Percentiles rank a stretch among this genome's conserved stretches.
These are phyloP conservation scores for Lacanobia oleracea DNA, from an alignment of 2,888 invertebrate species.

Conservation along the genomic window DNA sequence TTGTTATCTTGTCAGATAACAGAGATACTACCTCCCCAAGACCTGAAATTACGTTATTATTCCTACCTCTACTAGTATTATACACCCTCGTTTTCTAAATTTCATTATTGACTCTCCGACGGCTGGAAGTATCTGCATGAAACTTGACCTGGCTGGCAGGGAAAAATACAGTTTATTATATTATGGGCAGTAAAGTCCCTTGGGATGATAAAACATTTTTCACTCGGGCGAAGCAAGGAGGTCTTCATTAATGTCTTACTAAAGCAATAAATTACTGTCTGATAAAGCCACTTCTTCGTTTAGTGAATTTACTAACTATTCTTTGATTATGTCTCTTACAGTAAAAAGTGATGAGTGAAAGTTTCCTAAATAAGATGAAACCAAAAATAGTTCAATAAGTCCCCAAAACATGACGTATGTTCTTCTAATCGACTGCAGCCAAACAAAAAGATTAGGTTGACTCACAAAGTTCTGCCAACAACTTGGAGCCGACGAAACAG, in stretches of 20 bases:
- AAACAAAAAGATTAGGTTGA: conserved; percentile 58
- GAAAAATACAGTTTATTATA: not conserved
- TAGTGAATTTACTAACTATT: not conserved
- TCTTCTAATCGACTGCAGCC: conserved; percentile 29
- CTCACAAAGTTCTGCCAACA: conserved; percentile 67
- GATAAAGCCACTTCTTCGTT: not conserved
- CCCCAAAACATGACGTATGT: conserved; percentile 5
- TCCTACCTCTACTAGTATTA: too few species aligned
- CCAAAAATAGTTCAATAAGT: not conserved
- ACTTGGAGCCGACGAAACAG: conserved; percentile 65
- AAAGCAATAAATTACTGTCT: too few species aligned
- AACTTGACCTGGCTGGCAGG: not conserved
- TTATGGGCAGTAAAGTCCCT: not conserved
- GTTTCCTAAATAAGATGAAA: not conserved
- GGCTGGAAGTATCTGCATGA: not conserved
- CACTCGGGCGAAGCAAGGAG: not conserved
- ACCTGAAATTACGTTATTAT: not conserved
- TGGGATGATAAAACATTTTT: not conserved
- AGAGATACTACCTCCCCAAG: not conserved
- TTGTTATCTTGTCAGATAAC: not conserved
- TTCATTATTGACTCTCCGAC: not conserved
- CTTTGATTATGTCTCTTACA: not conserved
- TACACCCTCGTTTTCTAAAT: too few species aligned
- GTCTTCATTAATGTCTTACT: too few species aligned
- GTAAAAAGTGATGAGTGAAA: not conserved